These are phyloP conservation scores for Rhea pennata DNA, from an alignment of 2,113 vertebrate genomes.

Conservation along the genomic window DNA sequence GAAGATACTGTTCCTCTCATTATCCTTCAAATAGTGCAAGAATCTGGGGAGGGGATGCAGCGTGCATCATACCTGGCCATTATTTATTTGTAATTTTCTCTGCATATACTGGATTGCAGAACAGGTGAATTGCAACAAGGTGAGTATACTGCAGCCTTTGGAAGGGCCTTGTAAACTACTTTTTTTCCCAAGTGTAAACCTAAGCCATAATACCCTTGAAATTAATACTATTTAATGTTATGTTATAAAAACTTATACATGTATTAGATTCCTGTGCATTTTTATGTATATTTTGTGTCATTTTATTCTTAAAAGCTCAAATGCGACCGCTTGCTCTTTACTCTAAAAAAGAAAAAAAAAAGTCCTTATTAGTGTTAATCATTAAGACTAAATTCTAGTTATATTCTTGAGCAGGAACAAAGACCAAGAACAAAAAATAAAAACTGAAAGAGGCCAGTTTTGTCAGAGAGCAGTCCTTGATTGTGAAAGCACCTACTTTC, in stretches of 20 bases:
- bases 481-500: background rate
- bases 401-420: background rate
- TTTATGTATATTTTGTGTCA: background rate
- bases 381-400: accelerated
- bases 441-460: background rate
- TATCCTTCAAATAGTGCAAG: background rate
- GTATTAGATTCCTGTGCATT: background rate
- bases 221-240: background rate
- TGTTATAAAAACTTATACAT: background rate
- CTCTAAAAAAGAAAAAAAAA: background rate
- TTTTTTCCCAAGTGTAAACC: background rate
- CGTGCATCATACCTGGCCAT: background rate
- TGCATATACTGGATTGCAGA: background rate
- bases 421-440: background rate
- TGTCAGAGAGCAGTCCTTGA: background rate
- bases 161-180: background rate
- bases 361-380: background rate
- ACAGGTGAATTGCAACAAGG: background rate
- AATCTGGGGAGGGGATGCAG: background rate
- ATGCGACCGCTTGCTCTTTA: background rate
- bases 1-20: background rate
- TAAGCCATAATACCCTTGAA: background rate
- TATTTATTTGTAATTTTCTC: background rate
- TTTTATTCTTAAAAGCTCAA: background rate
- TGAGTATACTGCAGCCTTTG: background rate